These are phyloP conservation scores for Hirtodrosophila duncani DNA, from an alignment of 2,888 invertebrate species.

Conservation along the genomic window DNA sequence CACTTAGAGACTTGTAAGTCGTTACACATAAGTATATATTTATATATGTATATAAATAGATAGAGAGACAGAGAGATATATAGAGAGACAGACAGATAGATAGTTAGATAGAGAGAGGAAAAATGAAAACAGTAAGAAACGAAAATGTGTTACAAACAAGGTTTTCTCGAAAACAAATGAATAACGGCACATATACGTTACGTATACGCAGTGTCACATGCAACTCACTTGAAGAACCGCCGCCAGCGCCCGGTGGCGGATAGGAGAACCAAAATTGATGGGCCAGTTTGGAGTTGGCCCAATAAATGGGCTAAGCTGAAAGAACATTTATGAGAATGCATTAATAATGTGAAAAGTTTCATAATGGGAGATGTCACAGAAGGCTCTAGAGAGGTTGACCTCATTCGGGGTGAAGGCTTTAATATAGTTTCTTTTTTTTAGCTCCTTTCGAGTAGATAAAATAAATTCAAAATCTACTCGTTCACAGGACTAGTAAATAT, in stretches of 20 bases:
- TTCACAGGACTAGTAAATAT: too few species aligned
- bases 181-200: background rate
- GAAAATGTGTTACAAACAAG: conserved; percentile 3
- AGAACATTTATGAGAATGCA: background rate
- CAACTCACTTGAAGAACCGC: conserved; percentile 81
- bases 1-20: too few species aligned
- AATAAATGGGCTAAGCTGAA: conserved; percentile 75
- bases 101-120: too few species aligned
- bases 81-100: too few species aligned
- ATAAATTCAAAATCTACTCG: too few species aligned
- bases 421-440: too few species aligned
- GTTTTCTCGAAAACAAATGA: background rate
- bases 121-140: conserved; percentile 4
- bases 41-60: too few species aligned
- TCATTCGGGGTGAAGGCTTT: too few species aligned
- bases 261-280: conserved; percentile 92
- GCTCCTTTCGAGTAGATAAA: too few species aligned
- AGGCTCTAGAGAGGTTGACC: too few species aligned
- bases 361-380: background rate
- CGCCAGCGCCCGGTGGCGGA: conserved; percentile 87
- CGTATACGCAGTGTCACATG: conserved; percentile 27
- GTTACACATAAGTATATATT: too few species aligned
- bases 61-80: too few species aligned
- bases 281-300: conserved; percentile 84
- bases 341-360: background rate